Conservation (phyloP, 53 echinoderm and acorn worm species). For the Pentamera pediparva region DNA sequence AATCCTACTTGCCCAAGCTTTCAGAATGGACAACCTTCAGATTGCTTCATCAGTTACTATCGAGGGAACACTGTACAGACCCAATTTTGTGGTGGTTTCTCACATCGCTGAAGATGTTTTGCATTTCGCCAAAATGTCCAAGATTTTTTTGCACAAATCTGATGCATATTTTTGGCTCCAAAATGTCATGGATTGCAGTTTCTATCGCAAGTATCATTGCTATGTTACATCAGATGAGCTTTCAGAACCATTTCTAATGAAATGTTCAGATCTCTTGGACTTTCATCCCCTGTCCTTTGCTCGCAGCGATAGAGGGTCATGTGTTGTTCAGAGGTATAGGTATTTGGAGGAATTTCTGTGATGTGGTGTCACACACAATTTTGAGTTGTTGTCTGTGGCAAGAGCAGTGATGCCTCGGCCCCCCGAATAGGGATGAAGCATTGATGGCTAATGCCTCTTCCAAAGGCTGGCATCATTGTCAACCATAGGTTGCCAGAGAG, state of each 20-base stretch:
- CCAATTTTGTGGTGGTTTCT: conserved; percentile 12
- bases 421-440: too few species aligned
- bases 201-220: neutral
- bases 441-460: too few species aligned
- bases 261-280: neutral
- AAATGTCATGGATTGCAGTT: conserved; percentile 4
- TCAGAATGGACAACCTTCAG: neutral
- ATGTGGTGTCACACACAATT: neutral
- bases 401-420: too few species aligned
- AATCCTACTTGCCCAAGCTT: neutral
- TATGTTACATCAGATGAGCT: conserved; percentile 1
- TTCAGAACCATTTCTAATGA: neutral
- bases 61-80: neutral
- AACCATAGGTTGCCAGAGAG: too few species aligned
- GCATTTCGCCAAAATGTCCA: neutral
- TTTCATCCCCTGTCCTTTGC: conserved; percentile 13
- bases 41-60: neutral
- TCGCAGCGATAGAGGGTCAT: neutral
- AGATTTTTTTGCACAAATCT: conserved; percentile 9
- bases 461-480: too few species aligned
- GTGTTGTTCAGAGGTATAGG: conserved; percentile 9
- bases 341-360: conserved; percentile 13
- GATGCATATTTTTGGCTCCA: conserved; percentile 12
- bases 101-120: neutral
- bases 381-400: too few species aligned